Evolutionary conservation across 2,113 vertebrate genomes (phyloP), one percentile per base, ranked within the genome.

Genomic region (Macrotus californicus): DNA sequence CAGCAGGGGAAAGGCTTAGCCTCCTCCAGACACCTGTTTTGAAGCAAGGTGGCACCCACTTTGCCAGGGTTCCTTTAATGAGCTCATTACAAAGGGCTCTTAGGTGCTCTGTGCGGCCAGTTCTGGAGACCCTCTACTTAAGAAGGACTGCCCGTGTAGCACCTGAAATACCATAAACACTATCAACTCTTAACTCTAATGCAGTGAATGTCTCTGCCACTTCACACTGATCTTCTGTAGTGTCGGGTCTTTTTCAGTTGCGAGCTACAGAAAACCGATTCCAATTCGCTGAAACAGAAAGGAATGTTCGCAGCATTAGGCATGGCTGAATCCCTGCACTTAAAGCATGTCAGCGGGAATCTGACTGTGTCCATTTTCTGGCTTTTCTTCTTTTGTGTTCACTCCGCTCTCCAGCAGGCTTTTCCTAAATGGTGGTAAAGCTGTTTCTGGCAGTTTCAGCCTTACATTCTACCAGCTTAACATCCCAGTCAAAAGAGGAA

Each of bases 61-160:
- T 67, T 70, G 67, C 89, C 52, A 4, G 69, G 75, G 69, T 80
- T 48, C 89, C 93, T 81, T 93, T 90, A 92, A 94, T 91, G 91
- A 96, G 81, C 88, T 95, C 87, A 93, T 93, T 82, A 93, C 72
- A 94, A 92, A 87, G 54, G 85, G 77, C 81, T 94, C 94, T 83
- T 69, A 67, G 59, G 94, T 88, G 91, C 84, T 83, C 81, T 84
- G 70, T 46, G 7, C 85, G 91, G 88, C 85, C 54, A 19, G 89
- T 61, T 72, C 59, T 69, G 85, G 73, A 85, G 90, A 72, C 54
- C 72, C 36, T 41, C 46, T 69, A 21, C 93, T 95, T 92, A 81
- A 82, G 87, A 75, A 84, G 88, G 19, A 14, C 52, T 92, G 86
- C 34, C 34, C 92, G 89, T 77, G 85, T 93, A 94, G 93, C 85